phyloP scores from a whole-genome alignment of 2,888 invertebrate genomes.

The Boloria euphrosyne region DNA sequence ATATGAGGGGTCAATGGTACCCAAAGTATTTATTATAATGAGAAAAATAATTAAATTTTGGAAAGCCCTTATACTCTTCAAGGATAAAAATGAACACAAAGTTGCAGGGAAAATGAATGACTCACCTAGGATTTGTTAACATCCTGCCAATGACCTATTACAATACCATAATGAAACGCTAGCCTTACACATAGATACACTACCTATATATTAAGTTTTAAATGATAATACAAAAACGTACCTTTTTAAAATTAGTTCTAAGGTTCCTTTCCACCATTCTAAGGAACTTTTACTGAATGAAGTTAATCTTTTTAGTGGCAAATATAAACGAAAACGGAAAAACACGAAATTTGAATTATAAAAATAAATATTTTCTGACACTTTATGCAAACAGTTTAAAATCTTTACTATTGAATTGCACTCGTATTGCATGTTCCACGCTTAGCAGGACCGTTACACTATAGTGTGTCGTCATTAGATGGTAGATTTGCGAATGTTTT shows the following conservation, averaged over 20 bases:
- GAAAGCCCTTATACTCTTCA: too few relatives aligned
- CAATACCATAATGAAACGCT: slow-evolving; percentile 45
- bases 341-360: too few relatives aligned
- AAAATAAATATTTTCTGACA: background rate
- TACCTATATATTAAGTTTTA: too few relatives aligned
- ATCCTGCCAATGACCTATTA: slow-evolving; percentile 78
- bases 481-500: slow-evolving; percentile 27
- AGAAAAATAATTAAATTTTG: too few relatives aligned
- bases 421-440: slow-evolving; percentile 3
- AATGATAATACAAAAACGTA: too few relatives aligned
- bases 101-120: slow-evolving; percentile 44
- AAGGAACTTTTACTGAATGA: too few relatives aligned
- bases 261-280: too few relatives aligned
- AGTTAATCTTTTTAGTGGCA: too few relatives aligned
- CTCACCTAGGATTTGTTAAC: slow-evolving; percentile 52
- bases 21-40: too few relatives aligned
- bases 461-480: slow-evolving; percentile 24
- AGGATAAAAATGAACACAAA: background rate
- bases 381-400: background rate
- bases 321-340: too few relatives aligned
- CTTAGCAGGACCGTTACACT: slow-evolving; percentile 15
- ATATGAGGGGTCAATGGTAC: background rate
- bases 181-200: background rate
- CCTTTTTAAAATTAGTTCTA: too few relatives aligned
- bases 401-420: background rate